A percentile compares a stretch with the other conserved stretches of the same genome.
phyloP scores from a whole-genome alignment of 2,113 vertebrate genomes.

The Panthera leo region DNA sequence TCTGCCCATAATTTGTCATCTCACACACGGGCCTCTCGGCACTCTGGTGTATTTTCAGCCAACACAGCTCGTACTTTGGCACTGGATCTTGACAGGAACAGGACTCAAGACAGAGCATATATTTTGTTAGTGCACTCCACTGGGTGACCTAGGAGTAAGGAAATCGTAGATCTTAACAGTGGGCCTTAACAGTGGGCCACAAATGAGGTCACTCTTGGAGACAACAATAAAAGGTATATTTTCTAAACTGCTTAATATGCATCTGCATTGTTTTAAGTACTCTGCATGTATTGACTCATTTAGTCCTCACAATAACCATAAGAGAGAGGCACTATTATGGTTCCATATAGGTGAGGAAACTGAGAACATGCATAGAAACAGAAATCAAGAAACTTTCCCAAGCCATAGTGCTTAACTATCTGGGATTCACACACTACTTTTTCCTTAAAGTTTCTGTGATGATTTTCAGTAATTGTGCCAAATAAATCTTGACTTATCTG shows the following conservation, averaged over 20 bases:
- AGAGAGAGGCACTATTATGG: neutral
- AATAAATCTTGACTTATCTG: neutral
- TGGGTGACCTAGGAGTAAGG: neutral
- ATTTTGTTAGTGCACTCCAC: neutral
- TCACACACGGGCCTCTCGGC: neutral
- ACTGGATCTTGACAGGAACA: neutral
- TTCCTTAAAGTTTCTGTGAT: neutral
- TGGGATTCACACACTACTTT: neutral
- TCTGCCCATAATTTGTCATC: slow-evolving; percentile 22
- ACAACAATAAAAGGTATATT: neutral
- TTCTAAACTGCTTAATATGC: neutral
- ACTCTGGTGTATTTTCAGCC: neutral
- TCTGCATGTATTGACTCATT: neutral
- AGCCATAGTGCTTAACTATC: neutral
- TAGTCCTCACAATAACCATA: neutral
- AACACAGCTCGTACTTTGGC: neutral
- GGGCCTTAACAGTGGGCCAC: neutral
- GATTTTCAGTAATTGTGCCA: neutral
- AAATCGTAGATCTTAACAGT: neutral
- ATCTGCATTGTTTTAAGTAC: neutral
- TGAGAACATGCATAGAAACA: neutral
- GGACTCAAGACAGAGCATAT: neutral
- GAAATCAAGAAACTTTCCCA: neutral
- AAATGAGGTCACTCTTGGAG: neutral
- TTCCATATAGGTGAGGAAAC: neutral